Percentiles rank a stretch among this genome's conserved stretches.
Evolutionary conservation across 37 sponge, comb jelly and placozoan species (phyloP).

Genomic region (Petrosia ficiformis): DNA sequence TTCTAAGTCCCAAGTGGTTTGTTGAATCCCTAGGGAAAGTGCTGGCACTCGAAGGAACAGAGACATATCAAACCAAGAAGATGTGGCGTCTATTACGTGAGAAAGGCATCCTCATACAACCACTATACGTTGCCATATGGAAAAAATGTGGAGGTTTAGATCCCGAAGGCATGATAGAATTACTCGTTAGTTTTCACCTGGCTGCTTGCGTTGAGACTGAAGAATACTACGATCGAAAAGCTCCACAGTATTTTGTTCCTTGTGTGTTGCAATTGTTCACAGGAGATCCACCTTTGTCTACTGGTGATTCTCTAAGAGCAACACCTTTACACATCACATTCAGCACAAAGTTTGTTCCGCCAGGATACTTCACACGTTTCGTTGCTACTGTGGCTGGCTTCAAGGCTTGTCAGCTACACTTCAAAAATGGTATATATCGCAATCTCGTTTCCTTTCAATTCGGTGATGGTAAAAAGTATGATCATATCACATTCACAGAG

Average conservation of each 20-base stretch:
- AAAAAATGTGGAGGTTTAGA: neutral
- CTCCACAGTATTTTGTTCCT: constrained; percentile 36
- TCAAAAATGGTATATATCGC: constrained; percentile 21
- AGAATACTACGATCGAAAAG: neutral
- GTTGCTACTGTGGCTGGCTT: constrained; percentile 17
- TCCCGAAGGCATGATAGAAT: constrained; percentile 24
- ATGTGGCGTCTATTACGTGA: constrained; percentile 16
- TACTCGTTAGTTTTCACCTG: constrained; percentile 21
- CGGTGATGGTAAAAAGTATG: constrained; percentile 25
- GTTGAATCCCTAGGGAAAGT: constrained; percentile 27
- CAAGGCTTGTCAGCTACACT: neutral
- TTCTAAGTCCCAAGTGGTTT: constrained; percentile 48
- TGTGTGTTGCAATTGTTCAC: neutral
- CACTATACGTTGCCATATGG: constrained; percentile 34
- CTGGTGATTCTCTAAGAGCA: constrained; percentile 4
- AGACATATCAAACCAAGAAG: neutral
- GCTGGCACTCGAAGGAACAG: neutral
- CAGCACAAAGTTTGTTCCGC: constrained; percentile 34
- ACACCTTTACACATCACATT: constrained; percentile 35
- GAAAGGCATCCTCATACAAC: constrained; percentile 35
- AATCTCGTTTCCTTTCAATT: constrained; percentile 9
- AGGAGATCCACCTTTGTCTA: neutral
- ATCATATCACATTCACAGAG: constrained; percentile 15
- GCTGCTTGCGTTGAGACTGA: neutral
- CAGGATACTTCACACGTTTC: constrained; percentile 50